Percentiles rank a stretch among this genome's conserved stretches.
Conservation (phyloP, 2,888 invertebrate species). For the Cynaeus angustus region DNA sequence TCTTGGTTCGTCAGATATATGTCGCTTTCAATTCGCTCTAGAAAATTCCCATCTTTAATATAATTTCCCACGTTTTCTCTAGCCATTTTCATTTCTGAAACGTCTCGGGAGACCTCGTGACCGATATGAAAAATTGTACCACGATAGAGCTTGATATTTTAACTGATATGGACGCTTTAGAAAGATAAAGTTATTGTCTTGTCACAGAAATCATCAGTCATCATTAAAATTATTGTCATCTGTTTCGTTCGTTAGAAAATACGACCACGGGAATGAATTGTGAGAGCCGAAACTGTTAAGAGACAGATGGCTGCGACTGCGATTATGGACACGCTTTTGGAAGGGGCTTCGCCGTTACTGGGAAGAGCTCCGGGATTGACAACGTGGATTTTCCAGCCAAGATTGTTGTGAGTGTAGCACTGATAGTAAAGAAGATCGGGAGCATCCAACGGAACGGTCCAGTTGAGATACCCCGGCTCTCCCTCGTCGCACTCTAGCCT, state of each 20-base stretch:
- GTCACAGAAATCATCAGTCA: constrained; percentile 56
- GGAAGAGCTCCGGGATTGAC: constrained; percentile 78
- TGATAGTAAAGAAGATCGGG: constrained; percentile 92
- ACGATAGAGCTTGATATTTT: constrained; percentile 45
- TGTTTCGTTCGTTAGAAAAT: constrained; percentile 60
- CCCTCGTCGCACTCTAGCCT: constrained; percentile 84
- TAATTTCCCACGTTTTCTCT: too few species aligned
- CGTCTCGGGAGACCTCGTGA: constrained; percentile 11
- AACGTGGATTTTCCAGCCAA: constrained; percentile 95
- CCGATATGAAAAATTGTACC: constrained; percentile 48
- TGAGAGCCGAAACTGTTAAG: constrained; percentile 52
- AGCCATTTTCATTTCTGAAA: constrained; percentile 3
- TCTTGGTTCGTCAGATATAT: constrained; percentile 47
- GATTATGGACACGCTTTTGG: constrained; percentile 52
- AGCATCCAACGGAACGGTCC: constrained; percentile 90
- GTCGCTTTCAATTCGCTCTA: background rate
- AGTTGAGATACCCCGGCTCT: constrained; percentile 84
- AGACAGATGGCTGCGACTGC: constrained; percentile 53
- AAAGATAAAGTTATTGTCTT: constrained; percentile 56
- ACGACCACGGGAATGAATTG: constrained; percentile 53
- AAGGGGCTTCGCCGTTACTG: constrained; percentile 61
- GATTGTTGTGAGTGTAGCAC: constrained; percentile 94
- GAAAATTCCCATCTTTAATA: too few species aligned
- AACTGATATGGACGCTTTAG: constrained; percentile 56
- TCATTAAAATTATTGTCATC: constrained; percentile 52